phyloP scores from a whole-genome alignment of 2,113 vertebrate species.

The Lophotis ruficrista region DNA sequence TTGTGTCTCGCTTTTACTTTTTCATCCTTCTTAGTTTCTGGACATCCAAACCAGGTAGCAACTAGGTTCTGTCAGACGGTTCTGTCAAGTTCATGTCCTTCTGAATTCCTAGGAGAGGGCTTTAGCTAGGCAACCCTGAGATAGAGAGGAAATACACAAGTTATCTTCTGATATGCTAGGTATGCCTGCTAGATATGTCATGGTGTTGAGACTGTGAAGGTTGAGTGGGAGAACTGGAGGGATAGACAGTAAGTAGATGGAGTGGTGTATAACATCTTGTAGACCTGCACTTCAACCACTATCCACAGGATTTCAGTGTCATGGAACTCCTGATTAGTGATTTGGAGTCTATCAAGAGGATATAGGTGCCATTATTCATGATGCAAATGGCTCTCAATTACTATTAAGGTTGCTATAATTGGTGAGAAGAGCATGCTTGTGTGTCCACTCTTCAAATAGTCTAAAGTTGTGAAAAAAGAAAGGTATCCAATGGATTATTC shows the following conservation, averaged over 20 bases:
- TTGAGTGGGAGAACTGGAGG: not conserved
- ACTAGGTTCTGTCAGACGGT: not conserved
- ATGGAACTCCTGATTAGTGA: rapidly evolving
- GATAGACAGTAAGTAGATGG: not conserved
- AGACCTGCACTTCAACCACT: not conserved
- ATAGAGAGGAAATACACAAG: not conserved
- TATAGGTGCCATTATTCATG: not conserved
- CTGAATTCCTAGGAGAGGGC: not conserved
- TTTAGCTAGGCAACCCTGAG: not conserved
- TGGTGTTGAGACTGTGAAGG: not conserved
- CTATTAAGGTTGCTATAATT: not conserved
- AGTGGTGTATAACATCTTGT: not conserved
- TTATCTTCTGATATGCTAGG: not conserved
- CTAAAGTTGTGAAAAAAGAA: not conserved
- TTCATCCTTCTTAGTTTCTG: not conserved
- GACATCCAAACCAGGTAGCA: not conserved
- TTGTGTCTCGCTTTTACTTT: not conserved
- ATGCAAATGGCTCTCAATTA: not conserved
- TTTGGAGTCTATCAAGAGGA: not conserved
- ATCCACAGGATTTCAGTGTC: not conserved
- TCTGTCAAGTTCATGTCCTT: not conserved
- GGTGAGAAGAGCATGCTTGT: not conserved
- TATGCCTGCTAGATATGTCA: not conserved
- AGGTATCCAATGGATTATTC: not conserved
- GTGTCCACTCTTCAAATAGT: not conserved